These are phyloP conservation scores for Poecilobothrus nobilitatus DNA, from an alignment of 2,888 invertebrate genomes.

Conservation along the genomic window DNA sequence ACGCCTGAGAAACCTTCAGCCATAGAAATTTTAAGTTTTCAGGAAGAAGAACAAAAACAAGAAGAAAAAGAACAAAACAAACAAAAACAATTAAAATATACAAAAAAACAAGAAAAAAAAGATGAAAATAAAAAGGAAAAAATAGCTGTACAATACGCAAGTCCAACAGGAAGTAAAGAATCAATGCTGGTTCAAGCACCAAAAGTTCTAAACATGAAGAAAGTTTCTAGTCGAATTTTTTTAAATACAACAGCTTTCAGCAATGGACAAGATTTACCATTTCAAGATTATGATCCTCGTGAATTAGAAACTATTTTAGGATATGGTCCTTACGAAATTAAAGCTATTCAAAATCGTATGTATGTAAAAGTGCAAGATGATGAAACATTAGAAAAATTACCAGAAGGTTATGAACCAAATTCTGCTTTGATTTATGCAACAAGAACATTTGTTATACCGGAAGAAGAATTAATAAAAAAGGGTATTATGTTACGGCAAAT, in stretches of 20 bases:
- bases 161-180: not conserved
- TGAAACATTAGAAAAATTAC: slow-evolving; percentile 16
- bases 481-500: not conserved
- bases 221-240: slow-evolving; percentile 34
- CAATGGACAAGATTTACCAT: slow-evolving; percentile 27
- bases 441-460: not conserved
- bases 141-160: not conserved
- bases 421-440: not conserved
- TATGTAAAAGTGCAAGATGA: slow-evolving; percentile 21
- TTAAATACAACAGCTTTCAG: slow-evolving; percentile 32
- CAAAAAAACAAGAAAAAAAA: not conserved
- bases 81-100: not conserved
- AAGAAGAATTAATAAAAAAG: not conserved
- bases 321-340: slow-evolving; percentile 25
- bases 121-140: not conserved
- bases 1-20: not conserved
- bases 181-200: not conserved
- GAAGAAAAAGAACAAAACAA: no score
- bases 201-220: not conserved
- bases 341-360: not conserved
- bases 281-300: slow-evolving; percentile 37
- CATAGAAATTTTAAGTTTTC: not conserved
- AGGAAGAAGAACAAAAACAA: no score
- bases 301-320: slow-evolving; percentile 27
- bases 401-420: not conserved